Evolutionary conservation across 1,140 invertebrate genomes (phyloP).

Genomic region (Meloidogyne floridensis): DNA sequence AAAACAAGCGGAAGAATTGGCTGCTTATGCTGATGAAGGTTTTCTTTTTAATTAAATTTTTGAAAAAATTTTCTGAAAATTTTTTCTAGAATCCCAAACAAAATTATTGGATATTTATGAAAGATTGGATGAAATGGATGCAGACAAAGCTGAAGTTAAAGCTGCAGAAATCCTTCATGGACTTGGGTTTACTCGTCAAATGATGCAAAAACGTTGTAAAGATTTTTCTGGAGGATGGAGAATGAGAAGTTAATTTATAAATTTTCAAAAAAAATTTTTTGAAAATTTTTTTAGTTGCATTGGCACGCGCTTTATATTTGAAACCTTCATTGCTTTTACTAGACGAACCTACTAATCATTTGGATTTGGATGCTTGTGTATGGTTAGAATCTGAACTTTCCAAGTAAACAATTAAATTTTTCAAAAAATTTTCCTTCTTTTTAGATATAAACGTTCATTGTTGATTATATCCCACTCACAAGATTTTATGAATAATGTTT

Average conservation of each 20-base stretch:
- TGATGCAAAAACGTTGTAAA: conserved; percentile 85
- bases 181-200: conserved; percentile 89
- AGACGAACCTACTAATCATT: conserved; percentile 75
- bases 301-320: conserved; percentile 75
- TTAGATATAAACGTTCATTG: conserved; percentile 88
- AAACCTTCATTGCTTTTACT: conserved; percentile 70
- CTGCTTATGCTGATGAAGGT: conserved; percentile 84
- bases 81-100: conserved; percentile 79
- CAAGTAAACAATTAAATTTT: conserved; percentile 72
- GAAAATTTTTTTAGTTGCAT: conserved; percentile 76
- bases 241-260: not conserved
- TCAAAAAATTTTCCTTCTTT: conserved; percentile 77
- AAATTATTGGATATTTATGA: conserved; percentile 97
- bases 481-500: conserved; percentile 98
- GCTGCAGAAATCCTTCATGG: conserved; percentile 92
- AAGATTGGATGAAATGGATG: conserved; percentile 90
- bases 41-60: conserved; percentile 54
- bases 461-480: conserved; percentile 99
- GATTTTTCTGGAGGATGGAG: conserved; percentile 80
- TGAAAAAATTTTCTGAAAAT: conserved; percentile 7
- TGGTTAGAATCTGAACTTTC: conserved; percentile 98
- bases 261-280: not conserved
- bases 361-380: conserved; percentile 89
- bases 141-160: conserved; percentile 88
- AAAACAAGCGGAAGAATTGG: conserved; percentile 85